phyloP scores from a whole-genome alignment of 2,113 vertebrate genomes.

The Heptranchias perlo region DNA sequence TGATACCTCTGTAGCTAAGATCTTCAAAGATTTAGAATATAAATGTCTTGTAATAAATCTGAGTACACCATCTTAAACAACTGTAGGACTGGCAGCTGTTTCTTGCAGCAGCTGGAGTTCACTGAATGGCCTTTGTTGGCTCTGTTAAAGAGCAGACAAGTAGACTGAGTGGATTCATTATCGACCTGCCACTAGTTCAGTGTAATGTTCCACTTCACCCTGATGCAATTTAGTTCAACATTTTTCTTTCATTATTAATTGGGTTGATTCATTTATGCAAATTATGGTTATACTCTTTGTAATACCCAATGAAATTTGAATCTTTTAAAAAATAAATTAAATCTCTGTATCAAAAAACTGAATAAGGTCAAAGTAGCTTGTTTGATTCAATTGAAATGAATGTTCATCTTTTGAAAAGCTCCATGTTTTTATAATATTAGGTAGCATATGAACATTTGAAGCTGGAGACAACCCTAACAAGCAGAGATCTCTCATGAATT shows the following conservation, averaged over 20 bases:
- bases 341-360: neutral
- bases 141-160: neutral
- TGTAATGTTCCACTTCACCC: neutral
- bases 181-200: neutral
- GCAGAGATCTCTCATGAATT: neutral
- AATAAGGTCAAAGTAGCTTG: neutral
- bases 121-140: neutral
- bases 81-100: neutral
- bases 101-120: neutral
- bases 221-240: neutral
- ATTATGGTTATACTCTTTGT: neutral
- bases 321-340: neutral
- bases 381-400: neutral
- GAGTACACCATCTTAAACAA: neutral
- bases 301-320: neutral
- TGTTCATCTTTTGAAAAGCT: neutral
- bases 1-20: neutral
- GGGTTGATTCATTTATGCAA: neutral
- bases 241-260: neutral
- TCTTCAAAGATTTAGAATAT: neutral
- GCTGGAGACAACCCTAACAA: neutral
- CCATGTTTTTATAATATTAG: neutral
- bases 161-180: neutral
- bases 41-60: neutral
- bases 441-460: neutral